Evolutionary conservation across 2,888 invertebrate genomes (phyloP).

Genomic region (Alitta virens): DNA sequence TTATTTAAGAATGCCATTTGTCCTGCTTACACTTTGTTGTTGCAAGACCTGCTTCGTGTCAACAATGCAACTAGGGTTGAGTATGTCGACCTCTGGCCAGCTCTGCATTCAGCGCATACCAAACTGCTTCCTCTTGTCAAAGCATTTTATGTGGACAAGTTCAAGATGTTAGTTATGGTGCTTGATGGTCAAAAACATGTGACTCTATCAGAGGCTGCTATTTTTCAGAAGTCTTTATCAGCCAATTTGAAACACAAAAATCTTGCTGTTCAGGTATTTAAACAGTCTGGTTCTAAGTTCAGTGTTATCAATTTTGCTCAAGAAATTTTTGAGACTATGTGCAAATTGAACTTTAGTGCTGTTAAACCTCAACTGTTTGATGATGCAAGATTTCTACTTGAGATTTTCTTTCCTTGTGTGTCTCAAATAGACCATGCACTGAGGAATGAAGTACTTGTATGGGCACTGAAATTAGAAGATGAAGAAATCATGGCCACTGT

Average conservation of each 20-base stretch:
- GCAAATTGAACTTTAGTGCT: too few relatives aligned
- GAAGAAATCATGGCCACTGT: slow-evolving; percentile 31
- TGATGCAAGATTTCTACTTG: slow-evolving; percentile 25
- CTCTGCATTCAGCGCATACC: not conserved
- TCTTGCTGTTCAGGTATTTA: slow-evolving; percentile 17
- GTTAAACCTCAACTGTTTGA: too few relatives aligned
- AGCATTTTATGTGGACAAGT: slow-evolving; percentile 11
- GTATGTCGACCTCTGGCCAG: slow-evolving; percentile 28
- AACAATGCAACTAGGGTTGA: too few relatives aligned
- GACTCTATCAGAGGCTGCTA: not conserved
- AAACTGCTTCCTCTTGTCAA: slow-evolving; percentile 18
- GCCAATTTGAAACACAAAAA: not conserved
- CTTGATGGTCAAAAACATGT: not conserved
- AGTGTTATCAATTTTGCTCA: too few relatives aligned
- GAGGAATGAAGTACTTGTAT: slow-evolving; percentile 27
- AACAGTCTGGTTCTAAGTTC: not conserved
- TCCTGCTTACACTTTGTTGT: slow-evolving; percentile 27
- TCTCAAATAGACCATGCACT: slow-evolving; percentile 4
- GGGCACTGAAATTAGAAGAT: slow-evolving; percentile 31
- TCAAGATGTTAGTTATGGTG: not conserved
- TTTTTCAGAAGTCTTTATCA: not conserved
- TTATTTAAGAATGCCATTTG: slow-evolving; percentile 32
- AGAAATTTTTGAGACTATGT: too few relatives aligned
- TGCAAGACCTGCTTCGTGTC: slow-evolving; percentile 16
- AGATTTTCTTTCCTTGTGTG: slow-evolving; percentile 32